Evolutionary conservation across 2,113 vertebrate species (phyloP).

Genomic region (Rhinolophus ferrumequinum): DNA sequence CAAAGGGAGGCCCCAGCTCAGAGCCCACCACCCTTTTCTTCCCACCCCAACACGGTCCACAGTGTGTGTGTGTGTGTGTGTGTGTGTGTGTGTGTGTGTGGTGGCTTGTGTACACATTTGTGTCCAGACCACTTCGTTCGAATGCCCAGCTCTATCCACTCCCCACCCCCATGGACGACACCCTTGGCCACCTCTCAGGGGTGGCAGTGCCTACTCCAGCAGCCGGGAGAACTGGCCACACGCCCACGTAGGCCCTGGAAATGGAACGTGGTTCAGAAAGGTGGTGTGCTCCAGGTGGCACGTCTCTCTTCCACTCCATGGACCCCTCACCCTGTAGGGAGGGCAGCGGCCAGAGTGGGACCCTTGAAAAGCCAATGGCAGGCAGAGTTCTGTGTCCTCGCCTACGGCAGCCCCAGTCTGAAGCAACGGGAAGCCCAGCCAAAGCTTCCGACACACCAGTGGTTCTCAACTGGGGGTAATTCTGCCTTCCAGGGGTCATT

Average conservation of each 20-base stretch:
- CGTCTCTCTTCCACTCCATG: neutral
- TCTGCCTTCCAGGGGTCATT: neutral
- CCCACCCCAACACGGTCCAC: neutral
- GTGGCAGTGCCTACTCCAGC: neutral
- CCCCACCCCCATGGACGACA: accelerated
- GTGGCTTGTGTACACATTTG: neutral
- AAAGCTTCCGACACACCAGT: neutral
- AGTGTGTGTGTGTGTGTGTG: too few relatives aligned
- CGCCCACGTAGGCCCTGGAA: neutral
- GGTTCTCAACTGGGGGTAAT: neutral
- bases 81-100: too few relatives aligned
- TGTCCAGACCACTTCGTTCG: neutral
- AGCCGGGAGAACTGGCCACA: neutral
- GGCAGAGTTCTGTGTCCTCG: neutral
- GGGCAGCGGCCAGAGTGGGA: accelerated
- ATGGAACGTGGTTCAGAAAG: neutral
- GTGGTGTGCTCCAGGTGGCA: neutral
- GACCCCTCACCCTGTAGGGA: neutral
- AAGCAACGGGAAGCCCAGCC: neutral
- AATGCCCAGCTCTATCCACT: neutral
- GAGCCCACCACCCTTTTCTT: too few relatives aligned
- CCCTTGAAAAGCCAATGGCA: accelerated
- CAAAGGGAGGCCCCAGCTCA: neutral
- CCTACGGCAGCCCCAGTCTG: neutral
- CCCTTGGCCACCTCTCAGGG: too few relatives aligned